Evolutionary conservation across 2,113 vertebrate genomes (phyloP), one percentile per base, ranked within the genome.

Genomic region (Zeus faber): DNA sequence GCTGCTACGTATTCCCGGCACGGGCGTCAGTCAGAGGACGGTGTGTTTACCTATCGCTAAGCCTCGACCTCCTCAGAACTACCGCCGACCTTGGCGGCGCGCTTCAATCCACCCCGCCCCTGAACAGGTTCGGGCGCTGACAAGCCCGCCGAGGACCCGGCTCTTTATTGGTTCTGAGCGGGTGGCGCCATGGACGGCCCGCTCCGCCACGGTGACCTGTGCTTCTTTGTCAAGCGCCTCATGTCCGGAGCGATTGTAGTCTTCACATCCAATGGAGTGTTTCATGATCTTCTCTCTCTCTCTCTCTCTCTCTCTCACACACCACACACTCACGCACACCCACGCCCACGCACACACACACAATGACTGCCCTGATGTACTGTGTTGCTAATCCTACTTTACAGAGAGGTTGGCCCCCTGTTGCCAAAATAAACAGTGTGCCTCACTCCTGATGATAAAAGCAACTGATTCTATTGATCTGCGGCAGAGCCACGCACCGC

Each of bases 81-180:
- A 75, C 3, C 53, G 58, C 33, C 56, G 59, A 85, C 85, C 81
- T 83, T 81, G 80, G 65, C 50, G 20, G 59, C n/a, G 62, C 56
- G 20, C 54, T 67, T 40, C 23, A 8, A 10, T 59, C 60, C 67
- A 50, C 66, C 53, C 41, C 6, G 11, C 59, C 70, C 44, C 69
- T 62, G 62, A 58, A 49, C 67, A 63, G 72, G 43, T 45, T 53
- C 26, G 65, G 65, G 54, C 16, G 14, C n/a, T 69, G 77, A 84
- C 77, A 81, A 70, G 62, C 58, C 72, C 65, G 44, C 60, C 17
- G 66, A 80, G 75, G 57, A 56, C 72, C 46, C 41, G 3, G 49
- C 76, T 82, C 52, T 74, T 80, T 74, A 88, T 87, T 37, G 72
- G 86, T 86, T 84, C 82, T 53, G 78, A 68, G 71, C 68, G 69